Percentiles rank a stretch among this genome's conserved stretches.
Conservation (phyloP, 2,797 vertebrate species). For the Ispidina picta region DNA sequence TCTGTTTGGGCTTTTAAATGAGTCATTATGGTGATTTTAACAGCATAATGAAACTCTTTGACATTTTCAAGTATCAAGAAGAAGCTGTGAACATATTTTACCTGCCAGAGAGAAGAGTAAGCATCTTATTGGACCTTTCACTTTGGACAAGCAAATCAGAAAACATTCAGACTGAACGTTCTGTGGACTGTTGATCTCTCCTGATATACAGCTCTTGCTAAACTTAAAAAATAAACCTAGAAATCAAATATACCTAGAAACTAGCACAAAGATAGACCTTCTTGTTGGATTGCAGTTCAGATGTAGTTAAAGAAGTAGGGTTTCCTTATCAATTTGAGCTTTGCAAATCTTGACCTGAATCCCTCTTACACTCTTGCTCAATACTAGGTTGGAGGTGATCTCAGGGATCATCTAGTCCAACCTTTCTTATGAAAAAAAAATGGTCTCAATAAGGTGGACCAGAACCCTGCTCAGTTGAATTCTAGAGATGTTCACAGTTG, state of each 20-base stretch:
- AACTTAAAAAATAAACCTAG: not conserved
- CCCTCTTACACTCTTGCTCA: not conserved
- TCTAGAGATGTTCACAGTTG: not conserved
- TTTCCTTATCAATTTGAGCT: not conserved
- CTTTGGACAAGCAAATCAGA: not conserved
- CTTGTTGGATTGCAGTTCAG: not conserved
- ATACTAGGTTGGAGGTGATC: not conserved
- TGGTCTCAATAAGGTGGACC: not conserved
- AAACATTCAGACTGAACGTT: not conserved
- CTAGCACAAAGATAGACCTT: not conserved
- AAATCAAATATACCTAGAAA: not conserved
- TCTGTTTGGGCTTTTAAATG: not conserved
- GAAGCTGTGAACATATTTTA: not conserved
- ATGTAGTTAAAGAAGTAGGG: not conserved
- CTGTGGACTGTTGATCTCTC: not conserved
- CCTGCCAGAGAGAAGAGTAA: not conserved
- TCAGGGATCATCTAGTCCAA: not conserved
- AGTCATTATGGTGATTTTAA: not conserved
- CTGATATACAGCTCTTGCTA: not conserved
- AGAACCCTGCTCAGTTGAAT: not conserved
- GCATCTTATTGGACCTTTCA: not conserved
- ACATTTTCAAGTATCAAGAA: not conserved
- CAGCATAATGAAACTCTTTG: not conserved
- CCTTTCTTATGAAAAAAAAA: not conserved
- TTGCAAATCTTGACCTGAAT: not conserved